Conservation (phyloP, 1,140 invertebrate genomes). For the Drosophila subpulchrella region DNA sequence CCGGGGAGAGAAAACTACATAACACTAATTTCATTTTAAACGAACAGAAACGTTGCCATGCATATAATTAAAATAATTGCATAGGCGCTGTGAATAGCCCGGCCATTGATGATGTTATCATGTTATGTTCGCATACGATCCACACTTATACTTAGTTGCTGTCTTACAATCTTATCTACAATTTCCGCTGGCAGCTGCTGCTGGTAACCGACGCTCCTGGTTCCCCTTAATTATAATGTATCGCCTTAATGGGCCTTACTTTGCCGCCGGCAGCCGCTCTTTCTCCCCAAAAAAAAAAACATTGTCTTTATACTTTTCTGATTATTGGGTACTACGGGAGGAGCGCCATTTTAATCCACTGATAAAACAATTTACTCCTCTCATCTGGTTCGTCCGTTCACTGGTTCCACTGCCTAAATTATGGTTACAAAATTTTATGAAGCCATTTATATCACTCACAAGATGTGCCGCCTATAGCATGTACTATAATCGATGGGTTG, state of each 20-base stretch:
- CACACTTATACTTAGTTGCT: constrained; percentile 50
- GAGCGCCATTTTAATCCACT: constrained; percentile 51
- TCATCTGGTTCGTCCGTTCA: constrained; percentile 17
- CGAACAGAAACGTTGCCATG: constrained; percentile 62
- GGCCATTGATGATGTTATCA: constrained; percentile 79
- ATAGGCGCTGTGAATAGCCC: constrained; percentile 44
- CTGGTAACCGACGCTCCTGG: constrained; percentile 31
- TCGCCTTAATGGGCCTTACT: constrained; percentile 70
- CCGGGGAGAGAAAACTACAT: constrained; percentile 52
- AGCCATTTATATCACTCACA: constrained; percentile 80
- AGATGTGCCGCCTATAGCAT: constrained; percentile 41
- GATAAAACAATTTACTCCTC: constrained; percentile 73
- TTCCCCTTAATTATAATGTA: constrained; percentile 74
- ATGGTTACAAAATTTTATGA: constrained; percentile 83
- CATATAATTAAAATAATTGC: constrained; percentile 79
- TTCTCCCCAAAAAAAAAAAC: constrained; percentile 17
- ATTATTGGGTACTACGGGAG: constrained; percentile 42
- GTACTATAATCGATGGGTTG: constrained; percentile 59
- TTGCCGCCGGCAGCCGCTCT: constrained; percentile 47
- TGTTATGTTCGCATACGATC: constrained; percentile 46
- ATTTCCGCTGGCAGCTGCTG: constrained; percentile 72
- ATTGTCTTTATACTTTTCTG: constrained; percentile 27
- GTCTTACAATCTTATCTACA: constrained; percentile 71
- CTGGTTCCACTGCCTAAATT: constrained; percentile 42
- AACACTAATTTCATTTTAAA: constrained; percentile 81